These are phyloP conservation scores for Coilia nasus DNA, from an alignment of 2,797 vertebrate genomes.

Conservation along the genomic window DNA sequence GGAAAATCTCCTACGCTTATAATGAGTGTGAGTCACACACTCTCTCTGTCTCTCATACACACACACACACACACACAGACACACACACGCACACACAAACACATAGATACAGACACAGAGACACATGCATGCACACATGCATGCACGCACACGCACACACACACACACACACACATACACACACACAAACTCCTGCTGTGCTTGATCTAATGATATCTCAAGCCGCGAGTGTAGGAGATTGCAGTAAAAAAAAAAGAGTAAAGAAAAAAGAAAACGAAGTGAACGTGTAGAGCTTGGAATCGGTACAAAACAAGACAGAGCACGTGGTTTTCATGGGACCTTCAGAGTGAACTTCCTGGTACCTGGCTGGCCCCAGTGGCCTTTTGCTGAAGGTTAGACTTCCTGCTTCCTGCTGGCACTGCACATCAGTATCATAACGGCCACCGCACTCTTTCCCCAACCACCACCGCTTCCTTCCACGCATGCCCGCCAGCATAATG, in stretches of 20 bases:
- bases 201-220: no score
- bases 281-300: neutral
- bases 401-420: neutral
- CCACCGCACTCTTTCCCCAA: no score
- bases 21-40: neutral
- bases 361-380: neutral
- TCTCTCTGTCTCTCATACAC: neutral
- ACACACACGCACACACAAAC: slow-evolving; percentile 12
- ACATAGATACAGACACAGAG: neutral
- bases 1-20: neutral
- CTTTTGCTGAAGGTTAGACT: neutral
- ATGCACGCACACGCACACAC: slow-evolving; percentile 13
- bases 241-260: slow-evolving; percentile 18
- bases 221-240: neutral
- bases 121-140: neutral
- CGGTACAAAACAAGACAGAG: neutral
- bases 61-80: neutral
- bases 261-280: neutral
- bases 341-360: neutral
- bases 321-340: neutral
- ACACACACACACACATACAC: slow-evolving; percentile 20
- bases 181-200: slow-evolving; percentile 29
- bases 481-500: neutral
- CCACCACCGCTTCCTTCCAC: neutral
- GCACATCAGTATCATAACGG: neutral